These are phyloP conservation scores for Pagrus major DNA, from an alignment of 2,113 vertebrate genomes.

Conservation along the genomic window DNA sequence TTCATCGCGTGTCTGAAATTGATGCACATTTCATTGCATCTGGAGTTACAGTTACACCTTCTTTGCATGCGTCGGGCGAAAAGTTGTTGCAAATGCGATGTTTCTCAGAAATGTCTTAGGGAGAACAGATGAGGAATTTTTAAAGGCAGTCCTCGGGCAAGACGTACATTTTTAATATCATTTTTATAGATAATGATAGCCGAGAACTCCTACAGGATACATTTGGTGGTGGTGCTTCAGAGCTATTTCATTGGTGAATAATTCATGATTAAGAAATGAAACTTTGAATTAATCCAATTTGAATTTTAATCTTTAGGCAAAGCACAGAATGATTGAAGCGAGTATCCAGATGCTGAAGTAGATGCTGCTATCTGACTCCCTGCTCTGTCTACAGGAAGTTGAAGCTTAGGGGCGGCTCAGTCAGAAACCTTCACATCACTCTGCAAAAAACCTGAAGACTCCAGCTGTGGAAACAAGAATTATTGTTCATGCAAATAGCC, in stretches of 20 bases:
- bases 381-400: constrained; percentile 9
- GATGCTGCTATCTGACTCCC: background rate
- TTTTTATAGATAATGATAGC: constrained; percentile 81
- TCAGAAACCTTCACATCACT: background rate
- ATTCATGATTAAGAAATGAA: constrained; percentile 83
- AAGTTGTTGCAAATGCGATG: constrained; percentile 39
- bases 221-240: constrained; percentile 61
- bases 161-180: constrained; percentile 79
- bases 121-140: constrained; percentile 66
- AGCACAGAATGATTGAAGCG: constrained; percentile 53
- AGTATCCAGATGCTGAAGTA: constrained; percentile 37
- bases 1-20: constrained; percentile 17
- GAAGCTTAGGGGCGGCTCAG: constrained; percentile 3
- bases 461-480: constrained; percentile 16
- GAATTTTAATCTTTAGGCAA: constrained; percentile 72
- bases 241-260: constrained; percentile 80
- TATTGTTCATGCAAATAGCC: constrained; percentile 7
- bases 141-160: constrained; percentile 71
- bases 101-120: constrained; percentile 43
- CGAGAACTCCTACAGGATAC: constrained; percentile 68
- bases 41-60: constrained; percentile 11
- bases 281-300: constrained; percentile 79
- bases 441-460: background rate
- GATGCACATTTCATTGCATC: constrained; percentile 54
- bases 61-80: constrained; percentile 46